Evolutionary conservation across 2,797 vertebrate species (phyloP).

Genomic region (Vireo griseus): DNA sequence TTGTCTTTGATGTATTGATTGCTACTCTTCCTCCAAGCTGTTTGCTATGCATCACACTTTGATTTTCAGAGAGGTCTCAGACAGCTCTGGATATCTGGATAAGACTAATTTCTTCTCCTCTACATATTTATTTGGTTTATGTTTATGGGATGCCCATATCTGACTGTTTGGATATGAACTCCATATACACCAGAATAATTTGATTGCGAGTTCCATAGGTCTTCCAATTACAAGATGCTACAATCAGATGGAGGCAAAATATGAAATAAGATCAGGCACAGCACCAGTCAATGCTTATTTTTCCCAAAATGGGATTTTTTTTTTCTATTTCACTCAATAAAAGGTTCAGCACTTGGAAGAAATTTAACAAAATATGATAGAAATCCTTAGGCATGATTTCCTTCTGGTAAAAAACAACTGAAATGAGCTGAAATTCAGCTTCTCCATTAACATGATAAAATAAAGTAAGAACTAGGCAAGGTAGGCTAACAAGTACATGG

Average conservation of each 20-base stretch:
- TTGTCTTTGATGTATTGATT: constrained; percentile 1
- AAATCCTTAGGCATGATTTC: neutral
- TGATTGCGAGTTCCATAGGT: neutral
- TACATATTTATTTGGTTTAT: neutral
- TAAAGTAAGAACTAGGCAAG: neutral
- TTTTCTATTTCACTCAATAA: neutral
- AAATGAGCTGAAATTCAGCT: neutral
- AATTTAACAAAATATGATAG: neutral
- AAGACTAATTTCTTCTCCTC: neutral
- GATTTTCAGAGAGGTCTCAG: neutral
- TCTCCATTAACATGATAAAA: neutral
- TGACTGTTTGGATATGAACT: neutral
- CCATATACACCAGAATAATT: neutral
- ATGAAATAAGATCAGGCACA: neutral
- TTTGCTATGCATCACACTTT: neutral
- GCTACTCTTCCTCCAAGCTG: neutral
- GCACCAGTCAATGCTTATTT: neutral
- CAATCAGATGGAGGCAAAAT: neutral
- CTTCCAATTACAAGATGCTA: neutral
- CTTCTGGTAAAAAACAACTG: neutral
- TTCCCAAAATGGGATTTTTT: neutral
- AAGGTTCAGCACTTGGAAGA: neutral
- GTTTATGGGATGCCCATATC: neutral
- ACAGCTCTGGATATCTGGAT: neutral
- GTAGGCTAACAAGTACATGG: neutral